These are phyloP conservation scores for Austrofundulus limnaeus DNA, from an alignment of 2,113 vertebrate genomes.

Conservation along the genomic window DNA sequence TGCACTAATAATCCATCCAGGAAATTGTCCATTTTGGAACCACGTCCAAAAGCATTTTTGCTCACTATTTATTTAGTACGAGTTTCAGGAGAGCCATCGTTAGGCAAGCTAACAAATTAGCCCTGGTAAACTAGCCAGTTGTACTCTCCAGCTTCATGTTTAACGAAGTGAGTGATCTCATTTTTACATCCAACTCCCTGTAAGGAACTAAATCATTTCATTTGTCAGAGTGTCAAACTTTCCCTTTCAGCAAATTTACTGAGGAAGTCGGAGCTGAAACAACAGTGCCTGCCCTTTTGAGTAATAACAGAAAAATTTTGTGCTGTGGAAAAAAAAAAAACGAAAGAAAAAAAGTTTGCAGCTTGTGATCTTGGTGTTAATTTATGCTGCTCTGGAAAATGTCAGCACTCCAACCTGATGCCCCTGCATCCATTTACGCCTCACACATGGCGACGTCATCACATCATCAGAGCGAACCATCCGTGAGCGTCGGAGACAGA, in stretches of 20 bases:
- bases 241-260: slow-evolving; percentile 16
- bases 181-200: background rate
- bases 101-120: slow-evolving; percentile 4
- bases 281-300: slow-evolving; percentile 27
- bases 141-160: background rate
- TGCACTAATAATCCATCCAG: background rate
- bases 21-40: background rate
- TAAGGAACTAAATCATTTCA: background rate
- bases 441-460: slow-evolving; percentile 33
- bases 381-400: slow-evolving; percentile 47
- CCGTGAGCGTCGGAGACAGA: slow-evolving; percentile 30
- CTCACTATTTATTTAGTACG: background rate
- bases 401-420: slow-evolving; percentile 34
- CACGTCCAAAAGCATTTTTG: slow-evolving; percentile 2
- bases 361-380: slow-evolving; percentile 34
- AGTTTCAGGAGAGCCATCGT: background rate
- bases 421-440: slow-evolving; percentile 29
- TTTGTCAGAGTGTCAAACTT: slow-evolving; percentile 20
- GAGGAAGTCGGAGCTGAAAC: slow-evolving; percentile 6
- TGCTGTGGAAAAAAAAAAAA: slow-evolving; percentile 19
- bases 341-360: slow-evolving; percentile 7
- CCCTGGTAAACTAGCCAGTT: background rate
- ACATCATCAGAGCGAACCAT: slow-evolving; percentile 30
- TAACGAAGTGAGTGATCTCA: background rate
- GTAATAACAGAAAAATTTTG: slow-evolving; percentile 28